phyloP scores from a whole-genome alignment of 2,113 vertebrate genomes.

The Paramisgurnus dabryanus region DNA sequence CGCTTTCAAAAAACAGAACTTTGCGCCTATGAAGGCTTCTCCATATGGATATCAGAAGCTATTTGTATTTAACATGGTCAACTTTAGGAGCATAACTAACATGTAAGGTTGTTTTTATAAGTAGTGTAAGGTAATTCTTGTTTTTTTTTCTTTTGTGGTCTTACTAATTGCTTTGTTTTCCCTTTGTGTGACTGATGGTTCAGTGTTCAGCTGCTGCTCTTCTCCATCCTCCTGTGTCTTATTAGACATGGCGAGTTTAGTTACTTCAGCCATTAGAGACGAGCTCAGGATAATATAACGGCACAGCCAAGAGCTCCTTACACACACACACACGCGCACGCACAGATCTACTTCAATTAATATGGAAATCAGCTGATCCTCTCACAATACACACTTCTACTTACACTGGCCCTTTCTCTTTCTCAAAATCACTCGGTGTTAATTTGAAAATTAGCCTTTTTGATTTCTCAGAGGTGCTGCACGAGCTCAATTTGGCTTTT shows the following conservation, averaged over 20 bases:
- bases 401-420: conserved; percentile 30
- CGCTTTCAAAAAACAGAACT: too few relatives aligned
- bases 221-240: conserved; percentile 58
- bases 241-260: conserved; percentile 67
- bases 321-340: neutral
- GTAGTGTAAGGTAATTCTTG: conserved; percentile 35
- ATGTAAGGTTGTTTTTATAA: conserved; percentile 8
- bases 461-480: conserved; percentile 25
- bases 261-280: conserved; percentile 64
- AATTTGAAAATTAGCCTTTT: conserved; percentile 48
- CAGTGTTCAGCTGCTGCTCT: conserved; percentile 58
- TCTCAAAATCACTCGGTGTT: conserved; percentile 41
- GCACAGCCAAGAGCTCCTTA: conserved; percentile 58
- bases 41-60: conserved; percentile 15
- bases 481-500: conserved; percentile 19
- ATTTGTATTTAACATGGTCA: neutral
- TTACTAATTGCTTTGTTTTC: conserved; percentile 60
- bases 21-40: neutral
- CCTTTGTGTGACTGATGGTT: conserved; percentile 60
- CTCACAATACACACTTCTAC: conserved; percentile 53
- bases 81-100: conserved; percentile 19
- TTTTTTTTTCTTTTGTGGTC: conserved; percentile 43
- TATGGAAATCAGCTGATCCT: conserved; percentile 60
- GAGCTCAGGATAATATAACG: conserved; percentile 64
- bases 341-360: conserved; percentile 56